These are phyloP conservation scores for Cichlasoma orientale DNA, from an alignment of 2,797 vertebrate species.

Conservation along the genomic window DNA sequence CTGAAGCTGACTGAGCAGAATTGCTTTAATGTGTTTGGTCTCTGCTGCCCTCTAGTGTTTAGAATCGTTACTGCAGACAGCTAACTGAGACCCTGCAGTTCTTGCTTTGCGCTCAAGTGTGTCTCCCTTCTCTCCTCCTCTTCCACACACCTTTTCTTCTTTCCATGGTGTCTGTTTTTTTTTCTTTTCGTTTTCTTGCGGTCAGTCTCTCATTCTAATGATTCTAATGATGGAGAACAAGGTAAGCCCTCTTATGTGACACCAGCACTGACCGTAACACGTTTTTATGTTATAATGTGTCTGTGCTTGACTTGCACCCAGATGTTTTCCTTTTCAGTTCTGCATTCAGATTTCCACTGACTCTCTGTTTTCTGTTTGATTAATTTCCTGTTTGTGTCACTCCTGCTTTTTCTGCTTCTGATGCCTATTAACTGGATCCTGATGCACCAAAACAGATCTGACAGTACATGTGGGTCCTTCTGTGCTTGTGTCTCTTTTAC, in stretches of 20 bases:
- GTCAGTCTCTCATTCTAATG: constrained; percentile 80
- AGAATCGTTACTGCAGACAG: neutral
- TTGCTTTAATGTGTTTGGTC: neutral
- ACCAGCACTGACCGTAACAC: neutral
- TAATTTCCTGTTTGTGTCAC: neutral
- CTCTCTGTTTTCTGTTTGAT: neutral
- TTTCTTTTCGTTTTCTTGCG: constrained; percentile 23
- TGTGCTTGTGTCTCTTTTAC: neutral
- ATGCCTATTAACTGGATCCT: neutral
- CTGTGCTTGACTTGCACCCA: constrained; percentile 7
- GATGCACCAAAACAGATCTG: neutral
- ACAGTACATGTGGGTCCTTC: neutral
- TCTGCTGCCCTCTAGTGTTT: constrained; percentile 53
- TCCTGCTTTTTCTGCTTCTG: neutral
- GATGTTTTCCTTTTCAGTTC: neutral
- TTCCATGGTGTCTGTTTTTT: constrained; percentile 22
- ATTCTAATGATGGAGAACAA: constrained; percentile 83
- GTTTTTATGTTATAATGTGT: no score
- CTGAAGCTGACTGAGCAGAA: constrained; percentile 4
- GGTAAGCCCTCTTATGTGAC: constrained; percentile 81
- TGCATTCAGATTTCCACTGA: constrained; percentile 16
- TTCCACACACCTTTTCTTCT: constrained; percentile 34
- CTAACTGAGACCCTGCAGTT: neutral
- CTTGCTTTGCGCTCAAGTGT: constrained; percentile 52
- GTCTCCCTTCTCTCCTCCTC: constrained; percentile 69